Base-by-base conservation (phyloP, 2,113 vertebrate genomes). In the Forbesichthys papilliferus region DNA sequence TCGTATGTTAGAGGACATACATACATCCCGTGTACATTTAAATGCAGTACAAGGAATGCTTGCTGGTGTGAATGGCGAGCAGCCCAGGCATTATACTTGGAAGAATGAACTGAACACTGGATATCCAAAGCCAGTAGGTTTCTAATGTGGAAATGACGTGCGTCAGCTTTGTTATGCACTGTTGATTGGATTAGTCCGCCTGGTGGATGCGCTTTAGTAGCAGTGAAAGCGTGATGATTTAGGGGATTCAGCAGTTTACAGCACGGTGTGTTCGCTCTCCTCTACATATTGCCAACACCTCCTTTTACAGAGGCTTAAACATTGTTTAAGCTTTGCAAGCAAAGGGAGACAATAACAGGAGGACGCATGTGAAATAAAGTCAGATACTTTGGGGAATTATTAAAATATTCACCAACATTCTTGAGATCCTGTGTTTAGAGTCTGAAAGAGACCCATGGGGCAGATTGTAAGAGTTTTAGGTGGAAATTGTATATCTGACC, bases 151-250 rank as follows among this genome's bases (percentile, higher is more conserved):
- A 78, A 86, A 81, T 77, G 77, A 58, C 73, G 61, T 73, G 71
- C 65, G 71, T 51, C 78, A 70, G 74, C 69, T 65, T 67, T 68
- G 65, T 75, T 55, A 36, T 71, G 68, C 66, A 54, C 64, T 77
- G 82, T 84, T 85, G 81, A 87, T 80, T 83, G 68, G 68, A 79
- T 85, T 82, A 79, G 64, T 83, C 77, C 71, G 69, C 71, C 80
- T 83, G 84, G 84, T 86, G 80, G 85, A 82, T 77, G 77, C 72
- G 61, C 78, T 85, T 88, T 91, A 86, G 88, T 89, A 87, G 85
- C 56, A 64, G 75, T 69, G 69, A 76, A 78, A 82, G 77, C 16
- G 20, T 64, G 57, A 79, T 73, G 11, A 74, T 87, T 84, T 79
- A 62, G 64, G 54, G 72, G 67, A 33, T 78, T 87, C 84, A 80